phyloP scores from a whole-genome alignment of 2,797 vertebrate genomes.

The Valencia hispanica region DNA sequence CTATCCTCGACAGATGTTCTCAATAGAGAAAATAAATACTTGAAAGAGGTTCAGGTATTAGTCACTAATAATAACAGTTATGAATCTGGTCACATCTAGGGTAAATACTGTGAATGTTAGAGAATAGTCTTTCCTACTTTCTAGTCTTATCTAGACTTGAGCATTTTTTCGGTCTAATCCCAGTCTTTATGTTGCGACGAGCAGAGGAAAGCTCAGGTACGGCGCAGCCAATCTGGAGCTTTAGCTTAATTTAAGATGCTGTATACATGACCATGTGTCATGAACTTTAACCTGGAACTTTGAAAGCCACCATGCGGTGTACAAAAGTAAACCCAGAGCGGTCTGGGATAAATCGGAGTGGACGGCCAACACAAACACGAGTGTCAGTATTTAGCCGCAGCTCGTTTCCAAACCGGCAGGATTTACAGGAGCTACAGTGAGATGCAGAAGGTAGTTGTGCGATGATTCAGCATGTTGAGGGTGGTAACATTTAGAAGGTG shows the following conservation, averaged over 20 bases:
- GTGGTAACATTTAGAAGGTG: conserved; percentile 58
- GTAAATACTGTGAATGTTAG: background rate
- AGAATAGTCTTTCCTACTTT: background rate
- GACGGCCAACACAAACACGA: conserved; percentile 15
- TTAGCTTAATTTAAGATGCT: background rate
- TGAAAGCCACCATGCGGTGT: conserved; percentile 5
- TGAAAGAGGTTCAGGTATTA: too few species aligned
- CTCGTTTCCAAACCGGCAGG: conserved; percentile 6
- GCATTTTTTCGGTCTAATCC: background rate
- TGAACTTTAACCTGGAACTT: background rate
- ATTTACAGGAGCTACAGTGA: background rate
- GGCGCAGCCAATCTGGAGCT: background rate
- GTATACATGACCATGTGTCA: conserved; percentile 24
- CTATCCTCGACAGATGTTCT: too few species aligned
- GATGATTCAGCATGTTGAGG: conserved; percentile 51
- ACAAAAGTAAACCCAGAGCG: conserved; percentile 9
- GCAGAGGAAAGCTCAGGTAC: too few species aligned
- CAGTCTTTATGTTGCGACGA: background rate
- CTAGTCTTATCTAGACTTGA: background rate
- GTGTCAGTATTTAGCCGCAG: conserved; percentile 29
- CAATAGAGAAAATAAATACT: too few species aligned
- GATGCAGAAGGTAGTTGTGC: background rate
- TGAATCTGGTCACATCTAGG: background rate
- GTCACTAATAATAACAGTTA: background rate
- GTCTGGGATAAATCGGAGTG: conserved; percentile 1